Conservation (phyloP, 2,113 vertebrate species). For the Bos javanicus region DNA sequence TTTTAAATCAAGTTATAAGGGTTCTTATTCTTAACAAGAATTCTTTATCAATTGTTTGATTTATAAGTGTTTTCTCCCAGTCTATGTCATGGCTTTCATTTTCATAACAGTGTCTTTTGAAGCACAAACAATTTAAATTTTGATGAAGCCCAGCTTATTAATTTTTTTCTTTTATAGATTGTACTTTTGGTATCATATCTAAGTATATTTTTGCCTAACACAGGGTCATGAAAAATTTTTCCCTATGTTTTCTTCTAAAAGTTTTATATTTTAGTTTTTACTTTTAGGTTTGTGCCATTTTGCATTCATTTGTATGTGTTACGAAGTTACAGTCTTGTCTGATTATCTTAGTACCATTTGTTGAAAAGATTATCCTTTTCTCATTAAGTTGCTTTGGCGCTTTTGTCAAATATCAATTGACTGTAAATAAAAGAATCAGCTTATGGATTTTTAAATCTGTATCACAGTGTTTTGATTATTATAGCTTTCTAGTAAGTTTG, state of each 20-base stretch:
- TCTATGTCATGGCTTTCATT: not conserved
- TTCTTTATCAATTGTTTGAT: not conserved
- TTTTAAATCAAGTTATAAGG: not conserved
- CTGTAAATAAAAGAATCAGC: not conserved
- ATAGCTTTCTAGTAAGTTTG: not conserved
- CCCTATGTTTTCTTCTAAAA: not conserved
- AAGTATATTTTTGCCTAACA: not conserved
- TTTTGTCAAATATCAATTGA: slow-evolving; percentile 4
- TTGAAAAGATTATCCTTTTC: not conserved
- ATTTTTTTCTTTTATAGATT: not conserved
- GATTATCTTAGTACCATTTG: not conserved
- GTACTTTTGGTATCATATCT: not conserved
- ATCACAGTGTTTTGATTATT: not conserved
- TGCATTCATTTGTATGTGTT: not conserved
- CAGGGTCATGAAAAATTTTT: not conserved
- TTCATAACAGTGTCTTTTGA: not conserved
- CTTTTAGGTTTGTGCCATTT: not conserved
- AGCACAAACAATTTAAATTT: not conserved
- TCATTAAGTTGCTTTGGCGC: not conserved
- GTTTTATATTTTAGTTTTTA: slow-evolving; percentile 21
- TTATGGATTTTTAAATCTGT: not conserved
- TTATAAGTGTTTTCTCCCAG: not conserved
- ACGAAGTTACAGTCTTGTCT: not conserved
- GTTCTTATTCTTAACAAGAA: not conserved
- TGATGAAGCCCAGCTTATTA: not conserved